Base-by-base conservation (phyloP, 2,113 vertebrate genomes). In the Bubo blakistoni region DNA sequence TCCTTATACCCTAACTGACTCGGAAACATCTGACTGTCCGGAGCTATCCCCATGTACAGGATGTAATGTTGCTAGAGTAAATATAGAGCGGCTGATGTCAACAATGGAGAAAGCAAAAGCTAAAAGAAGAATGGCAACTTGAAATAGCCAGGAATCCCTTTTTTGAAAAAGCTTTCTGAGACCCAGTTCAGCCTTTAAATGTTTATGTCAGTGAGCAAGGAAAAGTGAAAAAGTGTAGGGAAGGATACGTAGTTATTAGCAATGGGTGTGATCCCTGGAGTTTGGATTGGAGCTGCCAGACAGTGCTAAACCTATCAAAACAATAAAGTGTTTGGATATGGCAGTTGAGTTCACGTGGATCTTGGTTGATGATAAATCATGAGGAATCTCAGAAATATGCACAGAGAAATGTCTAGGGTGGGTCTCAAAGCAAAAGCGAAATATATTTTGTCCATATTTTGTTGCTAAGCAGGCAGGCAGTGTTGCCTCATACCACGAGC, bases 381-480 rank as follows among this genome's bases (percentile, higher is more conserved):
- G 90, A 97, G 81, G 84, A 86, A 95, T 88, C 72, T 69, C 71
- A 88, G 61, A 97, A 95, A 74, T 88, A 92, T 88, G 90, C 34
- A 6, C 42, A 40, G 65, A 90, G 61, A 95, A 96, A 88, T 83
- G 74, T 78, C 83, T 84, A 79, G 91, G 96, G 91, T 94, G 87
- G 87, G 87, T 86, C 93, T 90, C 47, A 26, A 92, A 94, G 85
- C 47, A 81, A 86, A 94, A 51, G 59, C 2, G 10, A 81, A 88
- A 58, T 93, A 8, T 46, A n/a, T 67, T 81, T 77, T 81, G 69
- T 71, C 78, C 63, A 13, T 44, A 34, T 40, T 67, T 80, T 65
- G 65, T 90, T 88, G 74, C 81, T 67, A 95, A 91, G 90, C 0
- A 5, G 55, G 26, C 76, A 87, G 46, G 54, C 54, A 46, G 30